A percentile compares a stretch with the other conserved stretches of the same genome.
phyloP scores from a whole-genome alignment of 2,888 invertebrate genomes.

The Ormyrus thymus region DNA sequence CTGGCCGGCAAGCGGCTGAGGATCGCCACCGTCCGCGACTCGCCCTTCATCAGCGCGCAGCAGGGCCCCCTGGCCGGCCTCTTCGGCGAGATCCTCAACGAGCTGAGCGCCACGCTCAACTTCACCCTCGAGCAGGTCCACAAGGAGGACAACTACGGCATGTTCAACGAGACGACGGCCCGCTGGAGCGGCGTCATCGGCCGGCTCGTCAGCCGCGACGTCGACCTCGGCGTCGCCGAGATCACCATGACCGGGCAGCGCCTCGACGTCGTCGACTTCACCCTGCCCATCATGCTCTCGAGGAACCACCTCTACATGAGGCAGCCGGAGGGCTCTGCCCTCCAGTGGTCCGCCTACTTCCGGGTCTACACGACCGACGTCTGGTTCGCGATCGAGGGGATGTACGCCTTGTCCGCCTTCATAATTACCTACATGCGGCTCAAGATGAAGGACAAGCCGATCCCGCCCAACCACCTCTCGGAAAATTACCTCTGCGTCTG shows the following conservation, averaged over 20 bases:
- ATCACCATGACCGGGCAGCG: conserved; percentile 54
- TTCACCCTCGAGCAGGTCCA: conserved; percentile 53
- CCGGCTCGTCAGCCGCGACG: conserved; percentile 50
- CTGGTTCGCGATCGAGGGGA: conserved; percentile 12
- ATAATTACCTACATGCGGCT: conserved; percentile 14
- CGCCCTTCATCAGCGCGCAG: conserved; percentile 39
- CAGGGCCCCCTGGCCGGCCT: conserved; percentile 54
- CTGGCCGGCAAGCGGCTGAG: conserved; percentile 57
- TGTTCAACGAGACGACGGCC: conserved; percentile 45
- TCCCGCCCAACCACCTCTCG: conserved; percentile 26
- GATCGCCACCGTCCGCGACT: conserved; percentile 56
- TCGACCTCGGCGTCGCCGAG: conserved; percentile 60
- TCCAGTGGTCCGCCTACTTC: conserved; percentile 61
- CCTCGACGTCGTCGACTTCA: conserved; percentile 60
- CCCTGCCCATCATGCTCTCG: conserved; percentile 58
- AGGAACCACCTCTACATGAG: conserved; percentile 56
- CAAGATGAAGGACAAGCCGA: not conserved
- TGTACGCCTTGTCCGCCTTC: not conserved
- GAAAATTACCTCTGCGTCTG: conserved; percentile 49
- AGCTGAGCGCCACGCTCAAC: conserved; percentile 54
- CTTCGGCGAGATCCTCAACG: conserved; percentile 56
- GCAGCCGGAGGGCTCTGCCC: conserved; percentile 48
- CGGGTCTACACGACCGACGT: conserved; percentile 28
- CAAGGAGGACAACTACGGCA: conserved; percentile 55
- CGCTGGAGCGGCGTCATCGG: conserved; percentile 62